Conservation (phyloP, 2,113 vertebrate genomes). For the Sardina pilchardus region DNA sequence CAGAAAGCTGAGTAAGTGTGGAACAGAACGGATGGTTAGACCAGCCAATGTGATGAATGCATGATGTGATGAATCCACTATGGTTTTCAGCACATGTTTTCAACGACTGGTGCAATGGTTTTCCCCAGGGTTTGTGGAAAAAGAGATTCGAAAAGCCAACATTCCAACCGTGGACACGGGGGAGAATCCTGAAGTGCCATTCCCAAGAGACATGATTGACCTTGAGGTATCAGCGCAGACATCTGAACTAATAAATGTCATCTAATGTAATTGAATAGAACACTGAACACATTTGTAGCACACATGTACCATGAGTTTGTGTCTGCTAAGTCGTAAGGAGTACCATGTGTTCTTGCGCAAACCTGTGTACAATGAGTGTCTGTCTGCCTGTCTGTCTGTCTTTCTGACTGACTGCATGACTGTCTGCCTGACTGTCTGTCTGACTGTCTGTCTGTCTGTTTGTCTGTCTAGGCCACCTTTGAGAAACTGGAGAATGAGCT, state of each 20-base stretch:
- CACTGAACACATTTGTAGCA: background rate
- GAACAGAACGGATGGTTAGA: too few species aligned
- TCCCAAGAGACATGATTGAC: slow-evolving; percentile 98
- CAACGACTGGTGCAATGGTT: slow-evolving; percentile 12
- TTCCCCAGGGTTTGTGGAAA: slow-evolving; percentile 92
- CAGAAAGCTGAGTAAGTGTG: slow-evolving; percentile 80
- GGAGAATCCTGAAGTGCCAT: slow-evolving; percentile 96
- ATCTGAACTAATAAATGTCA: background rate
- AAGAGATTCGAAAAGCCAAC: slow-evolving; percentile 94
- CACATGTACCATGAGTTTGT: background rate
- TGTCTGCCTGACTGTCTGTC: background rate
- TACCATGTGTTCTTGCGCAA: background rate
- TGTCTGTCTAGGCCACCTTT: slow-evolving; percentile 83
- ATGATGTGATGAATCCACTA: background rate
- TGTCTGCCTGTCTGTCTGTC: background rate
- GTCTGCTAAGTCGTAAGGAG: background rate
- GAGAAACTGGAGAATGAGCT: slow-evolving; percentile 98
- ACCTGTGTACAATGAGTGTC: background rate
- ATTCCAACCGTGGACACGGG: slow-evolving; percentile 91
- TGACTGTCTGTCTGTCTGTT: background rate
- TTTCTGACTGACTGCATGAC: background rate
- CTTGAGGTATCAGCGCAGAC: slow-evolving; percentile 81
- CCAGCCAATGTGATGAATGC: background rate
- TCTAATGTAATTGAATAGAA: background rate
- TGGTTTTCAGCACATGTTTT: background rate